Conservation (phyloP, 1,140 invertebrate genomes). For the Paraescarpia echinospica region DNA sequence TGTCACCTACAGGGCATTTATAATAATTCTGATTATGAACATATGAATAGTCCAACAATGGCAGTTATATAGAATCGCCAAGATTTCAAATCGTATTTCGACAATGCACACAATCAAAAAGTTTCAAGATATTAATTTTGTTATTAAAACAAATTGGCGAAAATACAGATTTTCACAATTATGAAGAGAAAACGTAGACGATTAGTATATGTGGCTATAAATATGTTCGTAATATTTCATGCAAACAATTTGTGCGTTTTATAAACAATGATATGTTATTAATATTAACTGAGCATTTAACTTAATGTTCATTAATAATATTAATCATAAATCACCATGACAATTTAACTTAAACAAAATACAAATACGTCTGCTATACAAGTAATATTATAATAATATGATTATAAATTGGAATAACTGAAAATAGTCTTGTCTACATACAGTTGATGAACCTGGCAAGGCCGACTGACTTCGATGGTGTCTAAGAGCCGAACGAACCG, state of each 20-base stretch:
- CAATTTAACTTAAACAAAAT: not conserved
- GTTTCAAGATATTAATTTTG: not conserved
- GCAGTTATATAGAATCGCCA: not conserved
- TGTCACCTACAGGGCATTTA: not conserved
- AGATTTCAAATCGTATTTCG: not conserved
- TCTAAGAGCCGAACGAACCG: not conserved
- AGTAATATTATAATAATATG: not conserved
- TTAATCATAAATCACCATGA: not conserved
- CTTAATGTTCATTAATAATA: too few species aligned
- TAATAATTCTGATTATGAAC: not conserved
- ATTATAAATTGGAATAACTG: not conserved
- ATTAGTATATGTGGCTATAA: not conserved
- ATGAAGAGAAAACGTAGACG: not conserved
- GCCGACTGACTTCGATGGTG: not conserved
- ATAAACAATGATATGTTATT: not conserved
- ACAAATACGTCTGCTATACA: not conserved
- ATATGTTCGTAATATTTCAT: not conserved
- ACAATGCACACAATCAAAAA: not conserved
- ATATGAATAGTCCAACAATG: not conserved
- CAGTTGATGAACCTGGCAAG: not conserved
- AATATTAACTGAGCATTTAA: not conserved
- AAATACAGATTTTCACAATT: not conserved
- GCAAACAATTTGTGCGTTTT: not conserved
- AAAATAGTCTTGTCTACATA: not conserved
- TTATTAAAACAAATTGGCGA: not conserved